A percentile compares a stretch with the other conserved stretches of the same genome.
Conservation (phyloP, 2,113 vertebrate genomes). For the Nycticorax nycticorax region DNA sequence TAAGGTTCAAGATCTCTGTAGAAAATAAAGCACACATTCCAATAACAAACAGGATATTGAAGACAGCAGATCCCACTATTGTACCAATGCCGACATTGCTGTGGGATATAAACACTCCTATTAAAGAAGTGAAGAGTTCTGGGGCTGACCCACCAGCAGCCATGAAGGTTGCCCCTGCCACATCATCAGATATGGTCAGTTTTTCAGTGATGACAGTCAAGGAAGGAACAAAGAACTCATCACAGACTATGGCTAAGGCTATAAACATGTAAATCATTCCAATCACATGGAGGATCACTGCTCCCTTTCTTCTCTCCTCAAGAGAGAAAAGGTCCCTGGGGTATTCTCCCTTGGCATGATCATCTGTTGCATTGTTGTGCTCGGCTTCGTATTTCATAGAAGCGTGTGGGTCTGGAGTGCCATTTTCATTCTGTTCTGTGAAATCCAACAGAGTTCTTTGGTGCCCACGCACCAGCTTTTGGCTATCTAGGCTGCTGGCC, state of each 20-base stretch:
- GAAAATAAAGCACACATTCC: slow-evolving; percentile 99
- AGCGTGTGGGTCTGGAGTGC: slow-evolving; percentile 69
- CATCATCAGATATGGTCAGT: slow-evolving; percentile 92
- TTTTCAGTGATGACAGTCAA: slow-evolving; percentile 97
- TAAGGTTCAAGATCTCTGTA: slow-evolving; percentile 93
- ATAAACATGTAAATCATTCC: slow-evolving; percentile 99
- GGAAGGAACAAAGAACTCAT: slow-evolving; percentile 98
- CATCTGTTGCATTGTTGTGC: slow-evolving; percentile 62
- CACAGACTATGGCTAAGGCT: slow-evolving; percentile 95
- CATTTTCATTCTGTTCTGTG: slow-evolving; percentile 72
- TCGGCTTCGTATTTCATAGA: slow-evolving; percentile 73
- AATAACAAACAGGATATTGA: slow-evolving; percentile 98
- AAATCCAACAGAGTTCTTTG: slow-evolving; percentile 93
- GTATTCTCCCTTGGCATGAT: slow-evolving; percentile 84
- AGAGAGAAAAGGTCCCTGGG: slow-evolving; percentile 88
- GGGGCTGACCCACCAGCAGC: slow-evolving; percentile 97
- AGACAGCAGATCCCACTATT: slow-evolving; percentile 96
- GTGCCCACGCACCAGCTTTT: slow-evolving; percentile 55
- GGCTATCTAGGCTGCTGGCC: slow-evolving; percentile 53
- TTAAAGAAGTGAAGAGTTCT: slow-evolving; percentile 98
- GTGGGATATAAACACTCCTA: slow-evolving; percentile 96
- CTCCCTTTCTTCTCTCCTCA: slow-evolving; percentile 85
- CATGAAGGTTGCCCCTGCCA: slow-evolving; percentile 98
- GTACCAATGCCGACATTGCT: slow-evolving; percentile 98
- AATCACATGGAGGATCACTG: slow-evolving; percentile 89